These are phyloP conservation scores for Cyphomyrus discorhynchus DNA, from an alignment of 2,113 vertebrate genomes.

Conservation along the genomic window DNA sequence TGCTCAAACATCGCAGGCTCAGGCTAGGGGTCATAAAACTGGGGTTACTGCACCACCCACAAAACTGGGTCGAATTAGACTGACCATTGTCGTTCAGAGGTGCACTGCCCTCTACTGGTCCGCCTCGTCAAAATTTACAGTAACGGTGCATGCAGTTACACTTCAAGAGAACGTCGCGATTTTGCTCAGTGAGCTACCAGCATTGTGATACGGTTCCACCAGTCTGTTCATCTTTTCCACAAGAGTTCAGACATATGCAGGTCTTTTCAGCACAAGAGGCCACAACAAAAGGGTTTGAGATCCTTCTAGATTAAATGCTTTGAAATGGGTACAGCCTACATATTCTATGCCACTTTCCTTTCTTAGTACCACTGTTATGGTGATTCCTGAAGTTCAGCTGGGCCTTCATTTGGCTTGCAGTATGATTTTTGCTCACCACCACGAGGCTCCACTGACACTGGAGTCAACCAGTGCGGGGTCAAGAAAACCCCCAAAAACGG, in stretches of 20 bases:
- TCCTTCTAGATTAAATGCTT: not conserved
- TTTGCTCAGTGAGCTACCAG: not conserved
- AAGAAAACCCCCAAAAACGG: not conserved
- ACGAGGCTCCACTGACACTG: not conserved
- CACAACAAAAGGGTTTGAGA: not conserved
- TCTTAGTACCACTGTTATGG: not conserved
- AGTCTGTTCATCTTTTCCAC: not conserved
- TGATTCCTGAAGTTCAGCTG: not conserved
- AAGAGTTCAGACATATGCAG: not conserved
- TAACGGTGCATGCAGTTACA: not conserved
- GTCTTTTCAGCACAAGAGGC: not conserved
- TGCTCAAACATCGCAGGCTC: not conserved
- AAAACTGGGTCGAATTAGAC: not conserved
- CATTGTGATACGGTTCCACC: not conserved
- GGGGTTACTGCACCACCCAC: not conserved
- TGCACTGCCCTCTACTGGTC: slow-evolving; percentile 21
- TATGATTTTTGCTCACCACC: not conserved
- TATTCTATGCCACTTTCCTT: not conserved
- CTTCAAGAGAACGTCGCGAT: not conserved
- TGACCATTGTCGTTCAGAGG: not conserved
- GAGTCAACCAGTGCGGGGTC: not conserved
- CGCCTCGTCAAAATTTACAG: not conserved
- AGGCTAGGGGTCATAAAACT: not conserved
- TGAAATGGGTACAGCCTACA: not conserved
- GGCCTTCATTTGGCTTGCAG: not conserved